A percentile compares a stretch with the other conserved stretches of the same genome.
Conservation (phyloP, 2,888 invertebrate species). For the Tetanocera ferruginea region DNA sequence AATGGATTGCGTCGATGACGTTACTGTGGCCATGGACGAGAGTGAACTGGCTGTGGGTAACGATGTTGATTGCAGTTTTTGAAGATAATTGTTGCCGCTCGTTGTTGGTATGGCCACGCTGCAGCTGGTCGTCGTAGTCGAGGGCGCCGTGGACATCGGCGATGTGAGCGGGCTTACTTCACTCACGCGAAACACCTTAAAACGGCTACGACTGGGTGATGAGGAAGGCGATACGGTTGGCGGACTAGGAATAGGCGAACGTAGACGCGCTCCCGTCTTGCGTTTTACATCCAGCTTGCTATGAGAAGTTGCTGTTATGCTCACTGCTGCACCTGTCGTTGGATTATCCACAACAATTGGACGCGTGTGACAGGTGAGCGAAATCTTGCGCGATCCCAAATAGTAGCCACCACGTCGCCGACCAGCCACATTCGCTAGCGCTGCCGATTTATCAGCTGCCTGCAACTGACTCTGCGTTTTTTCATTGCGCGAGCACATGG, state of each 20-base stretch:
- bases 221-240: slow-evolving; percentile 77
- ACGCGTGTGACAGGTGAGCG: slow-evolving; percentile 78
- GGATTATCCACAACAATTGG: slow-evolving; percentile 63
- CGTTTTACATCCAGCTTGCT: slow-evolving; percentile 65
- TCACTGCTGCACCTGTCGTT: slow-evolving; percentile 57
- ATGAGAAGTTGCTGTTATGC: slow-evolving; percentile 58
- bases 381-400: slow-evolving; percentile 76
- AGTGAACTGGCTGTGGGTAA: slow-evolving; percentile 64
- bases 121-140: slow-evolving; percentile 9
- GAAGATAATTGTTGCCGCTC: slow-evolving; percentile 49
- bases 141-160: slow-evolving; percentile 55
- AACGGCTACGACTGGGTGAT: slow-evolving; percentile 75
- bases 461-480: slow-evolving; percentile 64
- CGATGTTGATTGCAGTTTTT: slow-evolving; percentile 39
- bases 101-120: slow-evolving; percentile 56
- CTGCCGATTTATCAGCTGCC: slow-evolving; percentile 54
- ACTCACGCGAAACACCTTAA: slow-evolving; percentile 68
- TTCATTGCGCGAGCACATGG: slow-evolving; percentile 75
- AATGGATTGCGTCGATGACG: slow-evolving; percentile 66
- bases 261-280: slow-evolving; percentile 72
- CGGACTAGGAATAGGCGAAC: slow-evolving; percentile 78
- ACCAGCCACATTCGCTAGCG: slow-evolving; percentile 39
- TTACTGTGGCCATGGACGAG: slow-evolving; percentile 63
- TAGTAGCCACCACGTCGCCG: slow-evolving; percentile 66
- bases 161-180: slow-evolving; percentile 65